Evolutionary conservation across 2,797 vertebrate genomes (phyloP), one percentile per base, ranked within the genome.

Genomic region (Gallinago nigripennis): DNA sequence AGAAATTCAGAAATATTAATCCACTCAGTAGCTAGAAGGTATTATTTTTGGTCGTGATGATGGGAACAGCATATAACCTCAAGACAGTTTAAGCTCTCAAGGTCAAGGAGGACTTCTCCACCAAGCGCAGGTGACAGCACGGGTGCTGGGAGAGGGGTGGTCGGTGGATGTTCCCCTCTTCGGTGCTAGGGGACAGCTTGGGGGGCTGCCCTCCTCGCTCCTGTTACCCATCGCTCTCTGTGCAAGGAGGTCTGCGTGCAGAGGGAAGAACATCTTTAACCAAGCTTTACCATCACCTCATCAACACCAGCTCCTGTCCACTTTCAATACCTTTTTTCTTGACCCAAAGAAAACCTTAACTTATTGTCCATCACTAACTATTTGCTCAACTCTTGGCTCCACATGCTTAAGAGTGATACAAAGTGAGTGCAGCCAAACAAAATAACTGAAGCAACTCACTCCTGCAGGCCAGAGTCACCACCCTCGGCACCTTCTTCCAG

Each of bases 81-180:
- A 24, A 37, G 48, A 25, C 8, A 18, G n/a, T 8, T 20, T 16
- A 30, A 10, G 57, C 12, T 70, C 77, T 25, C 30, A 8, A 20
- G 53, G 39, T 39, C 35, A 37, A 50, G 50, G 35, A 70, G 37
- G 37, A 37, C 27, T 43, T 70, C 27, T 66, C 85, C 50, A 9
- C 31, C 14, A 28, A 39, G 31, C 25, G 41, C 50, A 1, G 11
- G 35, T 30, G 20, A 6, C 21, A 33, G 35, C 46, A 13, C 2
- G 9, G 70, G 24, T 2, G 6, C 30, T 12, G 54, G 2, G 2
- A 12, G n/a, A 9, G 3, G 19, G 54, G 0, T 25, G 39, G 19
- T 12, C 2, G 3, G 18, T 8, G 23, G 41, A 28, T 17, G 13
- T 25, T 45, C 58, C 43, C 27, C 27, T n/a, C 51, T 21, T 27